Conservation (phyloP, 1,140 invertebrate genomes). For the Melitaea cinxia region DNA sequence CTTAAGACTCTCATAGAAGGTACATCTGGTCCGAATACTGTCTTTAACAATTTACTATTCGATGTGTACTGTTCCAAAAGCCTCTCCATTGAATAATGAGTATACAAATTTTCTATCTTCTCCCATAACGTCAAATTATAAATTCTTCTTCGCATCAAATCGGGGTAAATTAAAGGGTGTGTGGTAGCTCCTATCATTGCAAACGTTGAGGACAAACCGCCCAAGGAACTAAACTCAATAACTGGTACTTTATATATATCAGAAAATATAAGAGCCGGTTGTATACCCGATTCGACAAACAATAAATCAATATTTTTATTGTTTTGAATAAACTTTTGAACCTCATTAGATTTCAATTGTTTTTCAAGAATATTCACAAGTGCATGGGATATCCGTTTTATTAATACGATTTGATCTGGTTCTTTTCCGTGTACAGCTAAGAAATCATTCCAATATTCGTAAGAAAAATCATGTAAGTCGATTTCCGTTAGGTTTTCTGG, state of each 20-base stretch:
- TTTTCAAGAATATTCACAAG: background rate
- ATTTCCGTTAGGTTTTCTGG: slow-evolving; percentile 37
- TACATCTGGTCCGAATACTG: slow-evolving; percentile 62
- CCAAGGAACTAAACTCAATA: slow-evolving; percentile 49
- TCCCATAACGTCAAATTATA: slow-evolving; percentile 39
- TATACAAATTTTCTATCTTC: slow-evolving; percentile 33
- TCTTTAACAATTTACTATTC: slow-evolving; percentile 57
- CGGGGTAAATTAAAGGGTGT: slow-evolving; percentile 45
- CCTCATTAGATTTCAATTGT: background rate
- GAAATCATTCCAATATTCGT: background rate
- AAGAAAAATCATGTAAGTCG: background rate
- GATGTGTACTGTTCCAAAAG: slow-evolving; percentile 17
- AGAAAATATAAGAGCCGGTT: background rate
- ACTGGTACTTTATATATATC: slow-evolving; percentile 1
- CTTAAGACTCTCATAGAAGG: slow-evolving; percentile 68
- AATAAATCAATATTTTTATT: background rate
- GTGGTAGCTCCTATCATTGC: slow-evolving; percentile 21
- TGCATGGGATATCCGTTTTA: background rate
- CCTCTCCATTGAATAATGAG: slow-evolving; percentile 13
- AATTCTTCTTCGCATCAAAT: slow-evolving; percentile 37
- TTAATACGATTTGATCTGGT: background rate
- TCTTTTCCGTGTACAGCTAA: background rate
- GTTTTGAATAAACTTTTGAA: background rate
- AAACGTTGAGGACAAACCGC: slow-evolving; percentile 17
- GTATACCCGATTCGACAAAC: background rate